Conservation (phyloP, 37 sponge, comb jelly and placozoan species). For the Halisarca cf. caerulea region DNA sequence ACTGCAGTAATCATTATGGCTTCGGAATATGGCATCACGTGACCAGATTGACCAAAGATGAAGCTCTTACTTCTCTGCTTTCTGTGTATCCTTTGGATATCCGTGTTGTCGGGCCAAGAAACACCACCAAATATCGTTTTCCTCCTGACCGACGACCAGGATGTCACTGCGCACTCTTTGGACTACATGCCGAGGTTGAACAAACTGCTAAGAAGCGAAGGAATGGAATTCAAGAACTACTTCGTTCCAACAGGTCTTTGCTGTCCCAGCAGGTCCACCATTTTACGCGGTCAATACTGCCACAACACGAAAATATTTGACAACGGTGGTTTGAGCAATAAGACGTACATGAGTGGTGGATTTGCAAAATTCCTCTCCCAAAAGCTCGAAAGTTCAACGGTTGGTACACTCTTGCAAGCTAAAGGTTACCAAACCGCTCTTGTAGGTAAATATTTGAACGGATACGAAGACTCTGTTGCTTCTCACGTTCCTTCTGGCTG, state of each 20-base stretch:
- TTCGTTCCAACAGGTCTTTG: conserved; percentile 77
- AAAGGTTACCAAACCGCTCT: conserved; percentile 70
- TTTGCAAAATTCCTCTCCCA: conserved; percentile 41
- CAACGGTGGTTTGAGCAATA: conserved; percentile 75
- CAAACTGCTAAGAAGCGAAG: conserved; percentile 53
- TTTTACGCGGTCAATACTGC: conserved; percentile 68
- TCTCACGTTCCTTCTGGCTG: conserved; percentile 65
- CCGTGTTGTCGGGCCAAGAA: not conserved
- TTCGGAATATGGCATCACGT: no score
- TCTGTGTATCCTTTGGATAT: not conserved
- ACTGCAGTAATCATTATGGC: no score
- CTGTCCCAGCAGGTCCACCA: conserved; percentile 74
- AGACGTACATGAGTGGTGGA: conserved; percentile 64
- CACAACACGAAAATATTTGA: conserved; percentile 80
- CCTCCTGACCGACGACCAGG: conserved; percentile 71
- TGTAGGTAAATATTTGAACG: conserved; percentile 73
- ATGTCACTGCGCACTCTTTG: conserved; percentile 71
- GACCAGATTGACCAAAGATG: no score
- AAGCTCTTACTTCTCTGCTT: not conserved
- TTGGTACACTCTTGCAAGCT: conserved; percentile 49
- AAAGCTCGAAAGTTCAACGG: conserved; percentile 42
- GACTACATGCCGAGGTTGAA: conserved; percentile 67
- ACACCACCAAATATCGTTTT: conserved; percentile 46
- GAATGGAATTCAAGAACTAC: conserved; percentile 65
- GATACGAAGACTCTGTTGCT: conserved; percentile 44